These are phyloP conservation scores for Encarsia formosa DNA, from an alignment of 2,888 invertebrate genomes.

Conservation along the genomic window DNA sequence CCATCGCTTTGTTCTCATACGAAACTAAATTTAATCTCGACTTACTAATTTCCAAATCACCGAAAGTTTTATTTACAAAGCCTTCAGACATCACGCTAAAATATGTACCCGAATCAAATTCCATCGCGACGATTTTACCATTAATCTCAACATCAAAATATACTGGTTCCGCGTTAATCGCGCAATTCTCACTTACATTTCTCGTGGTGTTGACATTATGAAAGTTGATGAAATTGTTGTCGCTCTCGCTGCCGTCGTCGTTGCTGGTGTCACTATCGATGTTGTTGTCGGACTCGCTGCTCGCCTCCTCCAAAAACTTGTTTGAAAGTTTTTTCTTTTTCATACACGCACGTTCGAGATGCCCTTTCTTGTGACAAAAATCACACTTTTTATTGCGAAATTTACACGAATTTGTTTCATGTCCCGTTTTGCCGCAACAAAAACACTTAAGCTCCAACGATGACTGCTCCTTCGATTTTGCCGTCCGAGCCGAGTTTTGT, in stretches of 20 bases:
- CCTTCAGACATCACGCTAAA: conserved; percentile 19
- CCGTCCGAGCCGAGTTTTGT: background rate
- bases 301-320: conserved; percentile 16
- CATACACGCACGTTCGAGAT: conserved; percentile 19
- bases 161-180: conserved; percentile 14
- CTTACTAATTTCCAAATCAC: conserved; percentile 6
- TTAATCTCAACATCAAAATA: conserved; percentile 15
- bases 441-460: conserved; percentile 10
- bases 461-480: background rate
- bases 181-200: conserved; percentile 8
- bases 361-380: conserved; percentile 22
- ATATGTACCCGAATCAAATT: conserved; percentile 28
- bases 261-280: too few relatives aligned
- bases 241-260: conserved; percentile 4
- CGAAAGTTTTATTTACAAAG: conserved; percentile 8
- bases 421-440: conserved; percentile 18
- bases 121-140: conserved; percentile 18
- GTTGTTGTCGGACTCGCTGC: conserved; percentile 9
- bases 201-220: conserved; percentile 4
- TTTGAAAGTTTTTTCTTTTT: conserved; percentile 14
- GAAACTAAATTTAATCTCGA: conserved; percentile 4
- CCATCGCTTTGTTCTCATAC: conserved; percentile 17
- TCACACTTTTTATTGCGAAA: conserved; percentile 14
- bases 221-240: conserved; percentile 12
- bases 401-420: conserved; percentile 11